Percentiles rank a stretch among this genome's conserved stretches.
These are phyloP conservation scores for Lottia gigantea DNA, from an alignment of 2,888 invertebrate genomes.

Conservation along the genomic window DNA sequence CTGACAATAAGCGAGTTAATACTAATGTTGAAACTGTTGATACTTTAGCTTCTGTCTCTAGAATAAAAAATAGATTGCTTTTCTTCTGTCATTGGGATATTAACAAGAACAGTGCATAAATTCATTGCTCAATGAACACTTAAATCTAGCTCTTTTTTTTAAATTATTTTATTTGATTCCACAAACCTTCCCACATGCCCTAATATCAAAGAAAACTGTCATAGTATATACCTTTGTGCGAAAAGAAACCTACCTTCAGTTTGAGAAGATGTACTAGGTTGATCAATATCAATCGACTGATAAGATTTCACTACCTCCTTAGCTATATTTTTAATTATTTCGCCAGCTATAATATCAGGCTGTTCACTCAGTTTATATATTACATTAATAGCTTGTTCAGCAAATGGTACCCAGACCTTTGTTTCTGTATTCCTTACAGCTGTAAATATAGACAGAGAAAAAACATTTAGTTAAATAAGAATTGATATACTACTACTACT, in stretches of 20 bases:
- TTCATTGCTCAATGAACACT: no score
- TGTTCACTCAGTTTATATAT: constrained; percentile 75
- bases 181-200: no score
- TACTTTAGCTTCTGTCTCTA: neutral
- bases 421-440: constrained; percentile 61
- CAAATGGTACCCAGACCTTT: constrained; percentile 73
- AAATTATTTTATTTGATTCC: no score
- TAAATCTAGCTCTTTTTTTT: no score
- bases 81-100: no score
- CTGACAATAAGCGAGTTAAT: constrained; percentile 71
- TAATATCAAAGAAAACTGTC: no score
- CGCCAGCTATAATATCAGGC: constrained; percentile 71
- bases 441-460: constrained; percentile 23
- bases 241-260: no score
- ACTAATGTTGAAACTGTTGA: neutral
- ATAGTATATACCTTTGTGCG: no score
- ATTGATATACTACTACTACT: no score
- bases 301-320: constrained; percentile 24
- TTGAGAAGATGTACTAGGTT: no score
- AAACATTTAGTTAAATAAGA: neutral
- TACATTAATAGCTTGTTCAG: constrained; percentile 73
- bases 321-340: constrained; percentile 55
- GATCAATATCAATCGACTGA: neutral
- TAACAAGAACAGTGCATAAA: no score
- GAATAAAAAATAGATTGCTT: no score